Evolutionary conservation across 2,797 vertebrate species (phyloP).

Genomic region (Iguana delicatissima): DNA sequence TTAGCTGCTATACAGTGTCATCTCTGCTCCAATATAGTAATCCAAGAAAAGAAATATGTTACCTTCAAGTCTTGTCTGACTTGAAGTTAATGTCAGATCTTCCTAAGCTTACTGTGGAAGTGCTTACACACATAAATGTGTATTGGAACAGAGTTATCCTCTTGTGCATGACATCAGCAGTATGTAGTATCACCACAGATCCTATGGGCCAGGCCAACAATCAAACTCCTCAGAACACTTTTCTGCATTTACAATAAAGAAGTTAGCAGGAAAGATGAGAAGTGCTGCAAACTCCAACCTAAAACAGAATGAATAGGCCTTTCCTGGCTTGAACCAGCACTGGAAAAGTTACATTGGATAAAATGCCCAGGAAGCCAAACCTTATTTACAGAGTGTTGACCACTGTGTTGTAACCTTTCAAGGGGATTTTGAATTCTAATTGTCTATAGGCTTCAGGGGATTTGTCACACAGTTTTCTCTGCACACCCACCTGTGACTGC

Average conservation of each 20-base stretch:
- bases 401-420: neutral
- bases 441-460: neutral
- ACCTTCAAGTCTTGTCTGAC: neutral
- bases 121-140: neutral
- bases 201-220: neutral
- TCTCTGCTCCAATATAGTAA: neutral
- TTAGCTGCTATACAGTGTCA: neutral
- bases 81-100: neutral
- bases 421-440: neutral
- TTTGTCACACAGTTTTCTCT: neutral
- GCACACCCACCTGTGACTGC: constrained; percentile 85
- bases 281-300: neutral
- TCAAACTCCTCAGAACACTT: neutral
- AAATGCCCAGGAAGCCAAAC: neutral
- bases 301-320: neutral
- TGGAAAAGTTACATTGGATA: neutral
- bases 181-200: neutral
- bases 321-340: neutral
- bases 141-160: neutral
- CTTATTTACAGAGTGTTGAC: neutral
- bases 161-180: neutral
- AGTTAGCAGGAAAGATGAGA: neutral
- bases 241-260: neutral
- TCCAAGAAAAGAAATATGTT: neutral
- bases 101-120: neutral